Conservation (phyloP, 2,113 vertebrate species). For the Morone saxatilis region DNA sequence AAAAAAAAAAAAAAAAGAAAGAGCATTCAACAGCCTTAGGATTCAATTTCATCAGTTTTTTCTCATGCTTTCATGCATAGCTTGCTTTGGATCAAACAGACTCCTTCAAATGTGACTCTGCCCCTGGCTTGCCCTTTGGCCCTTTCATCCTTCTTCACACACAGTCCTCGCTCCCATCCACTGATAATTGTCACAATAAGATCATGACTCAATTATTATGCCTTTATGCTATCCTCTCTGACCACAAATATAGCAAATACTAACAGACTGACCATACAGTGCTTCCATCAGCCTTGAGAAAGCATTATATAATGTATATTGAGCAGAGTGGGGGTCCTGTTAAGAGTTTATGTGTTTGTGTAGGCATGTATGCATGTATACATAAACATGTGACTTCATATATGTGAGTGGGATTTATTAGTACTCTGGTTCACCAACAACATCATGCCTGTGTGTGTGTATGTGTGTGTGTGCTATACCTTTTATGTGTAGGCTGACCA, state of each 20-base stretch:
- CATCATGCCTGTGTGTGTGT: neutral
- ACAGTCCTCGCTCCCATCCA: neutral
- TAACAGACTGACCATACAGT: neutral
- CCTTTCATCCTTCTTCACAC: neutral
- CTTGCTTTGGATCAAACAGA: slow-evolving; percentile 49
- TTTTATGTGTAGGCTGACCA: slow-evolving; percentile 3
- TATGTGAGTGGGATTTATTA: slow-evolving; percentile 20
- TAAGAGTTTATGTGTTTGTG: slow-evolving; percentile 7
- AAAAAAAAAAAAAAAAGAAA: neutral
- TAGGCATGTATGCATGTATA: neutral
- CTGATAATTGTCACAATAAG: neutral
- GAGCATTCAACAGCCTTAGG: slow-evolving; percentile 27
- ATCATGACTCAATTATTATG: slow-evolving; percentile 16
- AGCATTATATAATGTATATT: slow-evolving; percentile 5
- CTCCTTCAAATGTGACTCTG: slow-evolving; percentile 13
- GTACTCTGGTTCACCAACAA: neutral
- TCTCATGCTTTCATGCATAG: slow-evolving; percentile 35
- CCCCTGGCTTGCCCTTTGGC: slow-evolving; percentile 29
- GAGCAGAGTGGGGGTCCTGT: neutral
- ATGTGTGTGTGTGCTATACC: neutral
- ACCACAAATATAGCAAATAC: neutral
- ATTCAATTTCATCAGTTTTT: slow-evolving; percentile 42
- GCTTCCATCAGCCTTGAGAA: neutral
- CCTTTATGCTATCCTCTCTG: slow-evolving; percentile 1
- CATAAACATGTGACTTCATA: neutral